Conservation (phyloP, 2,113 vertebrate species). For the Naja naja region DNA sequence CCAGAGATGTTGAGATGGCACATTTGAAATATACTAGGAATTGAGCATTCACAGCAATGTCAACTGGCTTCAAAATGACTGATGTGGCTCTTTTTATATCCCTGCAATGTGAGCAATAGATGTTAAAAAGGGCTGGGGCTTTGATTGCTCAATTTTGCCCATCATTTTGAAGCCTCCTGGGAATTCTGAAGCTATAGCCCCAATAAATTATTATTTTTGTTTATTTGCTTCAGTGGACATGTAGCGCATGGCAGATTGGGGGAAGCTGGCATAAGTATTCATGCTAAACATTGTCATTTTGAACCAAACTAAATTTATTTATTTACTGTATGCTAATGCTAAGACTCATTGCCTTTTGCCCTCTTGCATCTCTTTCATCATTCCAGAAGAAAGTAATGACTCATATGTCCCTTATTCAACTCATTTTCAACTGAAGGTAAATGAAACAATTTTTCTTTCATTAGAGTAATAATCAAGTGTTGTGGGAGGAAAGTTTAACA, state of each 20-base stretch:
- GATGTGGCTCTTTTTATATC: neutral
- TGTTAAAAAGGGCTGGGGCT: neutral
- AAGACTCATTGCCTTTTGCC: neutral
- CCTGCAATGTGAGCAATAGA: neutral
- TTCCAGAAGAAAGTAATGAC: slow-evolving; percentile 22
- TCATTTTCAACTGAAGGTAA: slow-evolving; percentile 74
- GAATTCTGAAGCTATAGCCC: neutral
- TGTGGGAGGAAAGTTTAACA: neutral
- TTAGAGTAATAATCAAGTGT: neutral
- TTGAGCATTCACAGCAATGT: neutral
- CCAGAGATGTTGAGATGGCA: neutral
- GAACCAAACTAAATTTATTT: neutral
- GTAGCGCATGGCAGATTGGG: neutral
- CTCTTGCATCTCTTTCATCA: neutral
- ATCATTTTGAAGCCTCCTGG: neutral
- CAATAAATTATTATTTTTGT: neutral
- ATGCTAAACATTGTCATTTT: neutral
- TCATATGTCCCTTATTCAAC: slow-evolving; percentile 59
- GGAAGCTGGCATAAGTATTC: neutral
- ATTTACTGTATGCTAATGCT: neutral
- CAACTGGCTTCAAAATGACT: neutral
- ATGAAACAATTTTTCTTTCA: fast-evolving
- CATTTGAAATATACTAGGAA: neutral
- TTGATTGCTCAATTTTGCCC: neutral
- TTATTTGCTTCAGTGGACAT: neutral